Base-by-base conservation (phyloP, 2,888 invertebrate species). In the Holacanthella duospinosa region DNA sequence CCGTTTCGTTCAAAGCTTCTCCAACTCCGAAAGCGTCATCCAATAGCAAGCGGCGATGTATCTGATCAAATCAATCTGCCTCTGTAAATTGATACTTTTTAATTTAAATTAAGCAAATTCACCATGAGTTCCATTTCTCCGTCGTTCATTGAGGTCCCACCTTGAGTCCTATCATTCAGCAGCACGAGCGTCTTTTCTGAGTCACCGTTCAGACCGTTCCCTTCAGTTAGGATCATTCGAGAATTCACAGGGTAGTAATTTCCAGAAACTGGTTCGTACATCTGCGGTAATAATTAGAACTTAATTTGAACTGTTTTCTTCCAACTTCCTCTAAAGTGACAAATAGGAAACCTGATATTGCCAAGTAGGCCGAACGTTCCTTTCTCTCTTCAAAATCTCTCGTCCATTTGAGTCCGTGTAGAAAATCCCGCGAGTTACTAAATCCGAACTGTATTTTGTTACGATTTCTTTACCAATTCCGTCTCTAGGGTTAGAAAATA, bases 171-270 rank as follows among this genome's bases (percentile, higher is more conserved):
- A 76, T 93, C 93, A 0, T 83, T 86, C 0, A 92, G 73, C 0
- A 87, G 79, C 0, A 83, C 80, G 0, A 88, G 26, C 16, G 67
- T 64, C 43, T 55, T 65, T 62, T 64, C 1, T 63, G 16, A 16
- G 24, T 36, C 54, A 1, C 21, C 24, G 2, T 21, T 57, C 12
- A 62, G 24, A 1, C 2, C n/a, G 1, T 25, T 24, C 19, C 44
- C 62, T 29, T 65, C 68, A 26, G 57, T 66, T 12, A 72, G 66
- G n/a, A 69, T 21, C 80, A 95, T 91, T 73, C 87, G 84, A 19
- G 89, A 85, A 0, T 89, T 92, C 0, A 97, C 81, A 0, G 97
- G 97, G 76, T 94, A 97, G 76, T 96, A 99, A 76, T 99, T 99
- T 0, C 86, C 89, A 0, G 93, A 80, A 0, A 91, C 78, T 0